These are phyloP conservation scores for Geococcyx californianus DNA, from an alignment of 2,113 vertebrate species.

Conservation along the genomic window DNA sequence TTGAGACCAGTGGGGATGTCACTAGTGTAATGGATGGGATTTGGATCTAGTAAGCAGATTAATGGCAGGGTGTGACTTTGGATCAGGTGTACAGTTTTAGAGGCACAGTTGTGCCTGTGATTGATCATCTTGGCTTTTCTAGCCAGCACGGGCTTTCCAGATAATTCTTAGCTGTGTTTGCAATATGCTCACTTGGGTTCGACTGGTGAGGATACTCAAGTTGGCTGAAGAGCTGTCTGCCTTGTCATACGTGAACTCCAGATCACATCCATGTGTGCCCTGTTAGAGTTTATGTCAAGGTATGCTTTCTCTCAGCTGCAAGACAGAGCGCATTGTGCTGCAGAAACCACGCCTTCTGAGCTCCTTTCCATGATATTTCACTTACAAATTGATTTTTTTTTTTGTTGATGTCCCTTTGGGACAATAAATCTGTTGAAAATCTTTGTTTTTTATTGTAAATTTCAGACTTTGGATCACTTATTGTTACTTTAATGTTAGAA, in stretches of 20 bases:
- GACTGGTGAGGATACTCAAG: background rate
- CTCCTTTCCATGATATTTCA: background rate
- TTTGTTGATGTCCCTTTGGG: background rate
- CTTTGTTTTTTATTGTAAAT: background rate
- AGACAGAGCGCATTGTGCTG: accelerated
- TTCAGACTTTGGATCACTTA: background rate
- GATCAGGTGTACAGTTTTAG: background rate
- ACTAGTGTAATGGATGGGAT: background rate
- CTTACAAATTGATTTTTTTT: background rate
- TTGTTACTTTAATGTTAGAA: background rate
- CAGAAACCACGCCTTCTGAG: background rate
- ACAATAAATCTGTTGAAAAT: background rate
- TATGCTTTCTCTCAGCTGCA: background rate
- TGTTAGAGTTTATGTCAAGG: background rate
- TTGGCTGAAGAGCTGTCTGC: background rate
- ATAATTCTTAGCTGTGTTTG: background rate
- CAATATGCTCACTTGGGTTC: background rate
- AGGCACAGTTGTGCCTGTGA: background rate
- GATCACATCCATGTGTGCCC: too few relatives aligned
- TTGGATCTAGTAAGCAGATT: background rate
- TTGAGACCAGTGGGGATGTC: background rate
- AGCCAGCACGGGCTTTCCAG: background rate
- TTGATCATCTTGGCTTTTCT: background rate
- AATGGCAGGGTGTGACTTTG: background rate
- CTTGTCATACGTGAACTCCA: background rate